Base-by-base conservation (phyloP, 1,140 invertebrate genomes). In the Ctenoplectra terminalis region DNA sequence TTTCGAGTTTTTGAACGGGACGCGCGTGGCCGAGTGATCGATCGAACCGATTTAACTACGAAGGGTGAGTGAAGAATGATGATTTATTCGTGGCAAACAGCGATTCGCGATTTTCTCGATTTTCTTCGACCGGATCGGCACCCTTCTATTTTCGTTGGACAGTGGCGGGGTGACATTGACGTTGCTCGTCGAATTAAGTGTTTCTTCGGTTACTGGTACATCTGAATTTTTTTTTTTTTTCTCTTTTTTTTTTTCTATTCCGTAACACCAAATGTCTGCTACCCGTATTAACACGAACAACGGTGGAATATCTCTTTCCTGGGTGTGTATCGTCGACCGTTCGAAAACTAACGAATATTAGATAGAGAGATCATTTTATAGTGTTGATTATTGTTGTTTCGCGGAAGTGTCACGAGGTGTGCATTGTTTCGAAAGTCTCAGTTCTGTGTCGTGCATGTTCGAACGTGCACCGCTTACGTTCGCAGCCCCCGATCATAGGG, bases 161-260 rank as follows among this genome's bases (percentile, higher is more conserved):
- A 43, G 77, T 83, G 34, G 56, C 84, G 60, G 76, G 85, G 73
- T 86, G 84, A 86, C 85, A 82, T 67, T 72, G 84, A 74, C 61
- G 71, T 64, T 64, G 23, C 54, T n/a, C 69, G 20, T 72, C 29
- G 54, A 78, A 71, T 78, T 48, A 73, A 40, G 43, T 61, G 69
- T 1, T 13, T 37, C 20, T 29, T 50, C n/a, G 31, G 8, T 40
- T 60, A 15, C 8, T 31, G 11, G 60, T 58, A 34, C n/a, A n/a
- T n/a, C n/a, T n/a, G n/a, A n/a, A n/a, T n/a, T n/a, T n/a, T n/a
- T n/a, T n/a, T n/a, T n/a, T n/a, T n/a, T n/a, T n/a, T n/a, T 40
- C 31, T 34, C 40, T 5, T n/a, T 34, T 26, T 46, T n/a, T 20
- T 46, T 37, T 26, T 17, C 11, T 7, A 20, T 48, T 4, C n/a